A percentile compares a stretch with the other conserved stretches of the same genome.
phyloP scores from a whole-genome alignment of 2,888 invertebrate genomes.

The Aporophyla lueneburgensis region DNA sequence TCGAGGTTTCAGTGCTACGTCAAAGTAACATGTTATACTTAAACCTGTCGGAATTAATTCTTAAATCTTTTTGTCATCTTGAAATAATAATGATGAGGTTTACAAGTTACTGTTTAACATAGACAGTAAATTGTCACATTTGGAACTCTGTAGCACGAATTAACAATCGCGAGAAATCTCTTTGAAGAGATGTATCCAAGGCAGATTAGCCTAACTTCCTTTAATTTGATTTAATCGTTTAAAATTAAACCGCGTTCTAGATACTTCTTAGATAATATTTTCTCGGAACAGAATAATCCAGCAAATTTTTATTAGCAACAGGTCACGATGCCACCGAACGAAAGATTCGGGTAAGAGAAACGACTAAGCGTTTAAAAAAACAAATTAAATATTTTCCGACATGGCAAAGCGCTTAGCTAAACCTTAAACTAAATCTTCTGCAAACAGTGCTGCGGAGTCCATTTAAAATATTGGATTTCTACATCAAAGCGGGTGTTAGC shows the following conservation, averaged over 20 bases:
- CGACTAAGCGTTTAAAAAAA: neutral
- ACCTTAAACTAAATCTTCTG: slow-evolving; percentile 2
- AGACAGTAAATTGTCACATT: neutral
- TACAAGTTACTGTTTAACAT: too few relatives aligned
- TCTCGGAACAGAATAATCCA: neutral
- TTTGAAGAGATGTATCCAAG: neutral
- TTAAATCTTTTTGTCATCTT: too few relatives aligned
- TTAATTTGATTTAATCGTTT: neutral
- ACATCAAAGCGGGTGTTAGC: neutral
- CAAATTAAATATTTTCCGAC: slow-evolving; percentile 5
- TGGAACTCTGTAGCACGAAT: neutral
- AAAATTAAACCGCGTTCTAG: too few relatives aligned
- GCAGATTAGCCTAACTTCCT: neutral
- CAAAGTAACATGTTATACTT: too few relatives aligned
- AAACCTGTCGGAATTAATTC: too few relatives aligned
- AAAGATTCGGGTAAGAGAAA: slow-evolving; percentile 14
- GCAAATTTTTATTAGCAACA: neutral
- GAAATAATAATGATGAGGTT: too few relatives aligned
- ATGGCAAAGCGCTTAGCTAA: neutral
- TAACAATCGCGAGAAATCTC: neutral
- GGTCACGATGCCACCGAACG: neutral
- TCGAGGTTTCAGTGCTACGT: too few relatives aligned
- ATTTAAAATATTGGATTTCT: slow-evolving; percentile 28
- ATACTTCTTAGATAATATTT: neutral
- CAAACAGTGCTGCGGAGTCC: neutral